Percentiles rank a stretch among this genome's conserved stretches.
Evolutionary conservation across 92 coral and sea anemone genomes (phyloP).

Genomic region (Epizoanthus stellaris): DNA sequence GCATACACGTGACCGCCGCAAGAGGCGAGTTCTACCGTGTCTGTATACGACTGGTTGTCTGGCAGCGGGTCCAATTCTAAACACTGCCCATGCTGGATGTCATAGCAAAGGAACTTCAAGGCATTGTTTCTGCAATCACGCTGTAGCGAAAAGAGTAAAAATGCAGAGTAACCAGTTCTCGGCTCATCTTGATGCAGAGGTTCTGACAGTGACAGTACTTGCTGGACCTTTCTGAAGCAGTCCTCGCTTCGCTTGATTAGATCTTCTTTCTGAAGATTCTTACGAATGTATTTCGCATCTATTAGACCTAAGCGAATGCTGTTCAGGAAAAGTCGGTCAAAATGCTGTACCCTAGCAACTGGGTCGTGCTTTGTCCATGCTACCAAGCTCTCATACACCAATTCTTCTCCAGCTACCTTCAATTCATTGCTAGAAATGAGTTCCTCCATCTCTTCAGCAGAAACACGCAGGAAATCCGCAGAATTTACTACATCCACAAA

Average conservation of each 20-base stretch:
- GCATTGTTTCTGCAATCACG: conserved; percentile 42
- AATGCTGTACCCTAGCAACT: not conserved
- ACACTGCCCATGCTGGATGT: conserved; percentile 25
- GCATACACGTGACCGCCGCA: conserved; percentile 22
- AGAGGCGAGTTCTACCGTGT: conserved; percentile 18
- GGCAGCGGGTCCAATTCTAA: conserved; percentile 14
- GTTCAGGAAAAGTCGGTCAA: conserved; percentile 4
- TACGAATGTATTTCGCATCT: conserved; percentile 29
- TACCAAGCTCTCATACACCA: conserved; percentile 22
- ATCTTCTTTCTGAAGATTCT: conserved; percentile 15
- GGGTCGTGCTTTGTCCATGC: conserved; percentile 33
- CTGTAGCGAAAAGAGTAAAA: conserved; percentile 29
- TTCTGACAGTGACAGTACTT: conserved; percentile 1
- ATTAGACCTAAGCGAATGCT: conserved; percentile 22
- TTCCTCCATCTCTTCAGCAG: conserved; percentile 4
- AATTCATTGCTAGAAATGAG: not conserved
- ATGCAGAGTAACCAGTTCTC: conserved; percentile 18
- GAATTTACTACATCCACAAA: conserved; percentile 16
- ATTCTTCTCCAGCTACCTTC: conserved; percentile 11
- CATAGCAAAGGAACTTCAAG: conserved; percentile 29
- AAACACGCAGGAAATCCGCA: conserved; percentile 6
- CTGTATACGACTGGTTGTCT: conserved; percentile 4
- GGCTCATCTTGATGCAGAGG: conserved; percentile 6
- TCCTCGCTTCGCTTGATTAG: conserved; percentile 3
- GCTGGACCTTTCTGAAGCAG: conserved; percentile 16